Evolutionary conservation across 2,797 vertebrate species (phyloP), one percentile per base, ranked within the genome.

Genomic region (Knipowitschia caucasica): DNA sequence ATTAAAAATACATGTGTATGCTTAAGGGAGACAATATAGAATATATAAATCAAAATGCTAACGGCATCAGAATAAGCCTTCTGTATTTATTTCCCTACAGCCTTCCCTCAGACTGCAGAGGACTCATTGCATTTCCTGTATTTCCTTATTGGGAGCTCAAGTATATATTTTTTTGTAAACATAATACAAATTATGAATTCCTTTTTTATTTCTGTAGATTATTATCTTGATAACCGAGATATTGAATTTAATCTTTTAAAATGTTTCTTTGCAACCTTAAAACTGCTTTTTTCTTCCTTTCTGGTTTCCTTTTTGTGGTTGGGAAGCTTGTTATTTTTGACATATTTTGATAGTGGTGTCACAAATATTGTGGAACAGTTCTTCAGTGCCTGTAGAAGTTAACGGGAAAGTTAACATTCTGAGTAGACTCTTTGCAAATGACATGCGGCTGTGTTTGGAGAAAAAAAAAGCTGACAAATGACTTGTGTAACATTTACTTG

Each of bases 401-500:
- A n/a, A n/a, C n/a, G n/a, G 43, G 57, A 49, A 45, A 66, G 64
- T 83, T 77, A 60, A 78, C 59, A 73, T 80, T 77, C 67, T 69
- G 44, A 31, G 56, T 62, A 64, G 53, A 44, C 11, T 77, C 67
- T 67, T 62, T 57, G 50, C 23, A 15, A 92, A 89, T 92, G 89
- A 90, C 84, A 81, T 80, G 82, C 69, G 87, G 82, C 89, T 77
- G 67, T 83, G 81, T 91, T 87, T 45, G 40, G 38, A 50, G 38
- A 58, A 53, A 46, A 53, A 46, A 39, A 38, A 54, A 91, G 78
- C 87, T 91, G 91, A 95, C 90, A 93, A 95, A 94, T 92, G 90
- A 92, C 89, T 93, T 90, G 81, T 92, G 89, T 94, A 94, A 96
- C 94, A 94, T 94, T 94, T 92, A 91, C 90, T 92, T 94, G 92